Percentiles rank a stretch among this genome's conserved stretches.
These are phyloP conservation scores for Watsonalla cultraria DNA, from an alignment of 2,888 invertebrate genomes.

Conservation along the genomic window DNA sequence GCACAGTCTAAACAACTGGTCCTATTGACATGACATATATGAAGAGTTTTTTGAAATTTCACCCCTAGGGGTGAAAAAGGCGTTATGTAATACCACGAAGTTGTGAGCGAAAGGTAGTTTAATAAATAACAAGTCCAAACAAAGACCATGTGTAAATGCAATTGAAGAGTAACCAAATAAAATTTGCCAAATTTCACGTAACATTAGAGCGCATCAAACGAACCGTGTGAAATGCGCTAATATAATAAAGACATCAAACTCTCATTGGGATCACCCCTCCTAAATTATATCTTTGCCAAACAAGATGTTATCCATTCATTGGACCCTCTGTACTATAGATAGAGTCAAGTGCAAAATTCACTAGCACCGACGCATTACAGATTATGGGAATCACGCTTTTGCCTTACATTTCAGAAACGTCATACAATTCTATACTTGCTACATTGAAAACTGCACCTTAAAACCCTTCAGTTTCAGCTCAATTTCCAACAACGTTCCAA, in stretches of 20 bases:
- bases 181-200: constrained; percentile 30
- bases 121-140: too few relatives aligned
- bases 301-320: constrained; percentile 65
- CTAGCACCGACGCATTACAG: constrained; percentile 59
- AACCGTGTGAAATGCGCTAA: constrained; percentile 56
- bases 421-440: constrained; percentile 4
- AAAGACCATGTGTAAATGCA: not conserved
- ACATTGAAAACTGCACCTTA: constrained; percentile 12
- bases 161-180: constrained; percentile 7
- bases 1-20: too few relatives aligned
- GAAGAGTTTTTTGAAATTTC: too few relatives aligned
- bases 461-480: constrained; percentile 7
- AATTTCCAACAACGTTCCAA: constrained; percentile 13
- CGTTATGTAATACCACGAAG: too few relatives aligned
- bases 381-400: constrained; percentile 73
- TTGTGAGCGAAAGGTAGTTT: too few relatives aligned
- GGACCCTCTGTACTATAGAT: constrained; percentile 15
- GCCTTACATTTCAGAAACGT: constrained; percentile 20
- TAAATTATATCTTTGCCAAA: constrained; percentile 28
- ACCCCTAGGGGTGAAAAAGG: too few relatives aligned
- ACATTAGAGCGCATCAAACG: constrained; percentile 41
- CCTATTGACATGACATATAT: too few relatives aligned
- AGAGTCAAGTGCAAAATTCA: constrained; percentile 73
- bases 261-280: constrained; percentile 26
- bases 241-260: constrained; percentile 34